These are phyloP conservation scores for Cheilosia soror DNA, from an alignment of 2,888 invertebrate species.

Conservation along the genomic window DNA sequence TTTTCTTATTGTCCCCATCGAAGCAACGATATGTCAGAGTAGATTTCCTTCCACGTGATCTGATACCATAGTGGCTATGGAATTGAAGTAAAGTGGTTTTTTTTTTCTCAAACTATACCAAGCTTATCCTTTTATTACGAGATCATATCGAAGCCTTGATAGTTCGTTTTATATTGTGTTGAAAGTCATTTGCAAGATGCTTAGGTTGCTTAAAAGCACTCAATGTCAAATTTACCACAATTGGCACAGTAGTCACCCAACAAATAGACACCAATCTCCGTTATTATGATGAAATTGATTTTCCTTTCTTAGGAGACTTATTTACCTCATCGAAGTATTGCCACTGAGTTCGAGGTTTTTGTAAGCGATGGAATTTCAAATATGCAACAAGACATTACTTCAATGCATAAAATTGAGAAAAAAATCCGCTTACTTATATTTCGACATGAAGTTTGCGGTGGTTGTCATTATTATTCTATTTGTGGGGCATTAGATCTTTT, in stretches of 20 bases:
- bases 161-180: not conserved
- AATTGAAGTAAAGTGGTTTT: not conserved
- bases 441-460: no score
- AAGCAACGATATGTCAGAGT: constrained; percentile 14
- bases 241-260: constrained; percentile 21
- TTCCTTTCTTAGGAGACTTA: constrained; percentile 13
- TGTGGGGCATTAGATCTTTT: no score
- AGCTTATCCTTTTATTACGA: constrained; percentile 13
- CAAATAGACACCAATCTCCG: not conserved
- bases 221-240: constrained; percentile 53
- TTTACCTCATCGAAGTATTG: constrained; percentile 14
- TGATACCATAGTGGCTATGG: not conserved
- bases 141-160: constrained; percentile 14
- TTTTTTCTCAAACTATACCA: not conserved
- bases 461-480: no score
- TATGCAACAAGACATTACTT: not conserved
- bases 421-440: no score
- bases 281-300: constrained; percentile 29
- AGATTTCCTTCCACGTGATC: constrained; percentile 18
- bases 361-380: constrained; percentile 4
- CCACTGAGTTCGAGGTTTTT: not conserved
- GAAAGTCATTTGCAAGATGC: constrained; percentile 1
- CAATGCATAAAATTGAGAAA: not conserved
- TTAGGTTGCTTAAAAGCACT: constrained; percentile 10
- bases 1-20: constrained; percentile 11